Evolutionary conservation across 1,140 invertebrate species (phyloP).

Genomic region (Bombus impatiens): DNA sequence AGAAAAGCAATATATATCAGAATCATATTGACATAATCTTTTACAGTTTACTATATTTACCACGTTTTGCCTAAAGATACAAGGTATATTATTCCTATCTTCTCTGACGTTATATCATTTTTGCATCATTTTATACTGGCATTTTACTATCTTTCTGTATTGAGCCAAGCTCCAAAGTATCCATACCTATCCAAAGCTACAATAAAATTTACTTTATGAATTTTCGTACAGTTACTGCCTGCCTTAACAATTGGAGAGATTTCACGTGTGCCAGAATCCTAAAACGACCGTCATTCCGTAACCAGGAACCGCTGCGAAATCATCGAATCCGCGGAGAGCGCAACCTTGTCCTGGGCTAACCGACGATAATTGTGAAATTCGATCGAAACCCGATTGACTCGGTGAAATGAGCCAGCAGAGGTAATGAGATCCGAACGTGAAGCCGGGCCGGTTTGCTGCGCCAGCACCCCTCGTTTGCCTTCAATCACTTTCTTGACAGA

Average conservation of each 20-base stretch:
- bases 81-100: too few relatives aligned
- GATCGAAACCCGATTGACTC: slow-evolving; percentile 76
- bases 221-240: too few relatives aligned
- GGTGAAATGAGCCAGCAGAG: slow-evolving; percentile 72
- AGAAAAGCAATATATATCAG: too few relatives aligned
- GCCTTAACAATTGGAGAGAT: too few relatives aligned
- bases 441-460: slow-evolving; percentile 48
- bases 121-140: too few relatives aligned
- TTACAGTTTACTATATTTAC: too few relatives aligned
- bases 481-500: slow-evolving; percentile 81
- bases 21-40: too few relatives aligned
- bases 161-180: background rate
- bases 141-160: too few relatives aligned
- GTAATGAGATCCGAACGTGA: slow-evolving; percentile 75
- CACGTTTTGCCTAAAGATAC: too few relatives aligned
- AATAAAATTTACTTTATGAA: too few relatives aligned
- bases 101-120: too few relatives aligned
- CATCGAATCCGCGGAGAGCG: slow-evolving; percentile 16
- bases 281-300: background rate
- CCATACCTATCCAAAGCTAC: too few relatives aligned
- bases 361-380: slow-evolving; percentile 79
- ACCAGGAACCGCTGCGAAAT: background rate
- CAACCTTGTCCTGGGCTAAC: slow-evolving; percentile 44
- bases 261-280: background rate
- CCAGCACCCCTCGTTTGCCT: slow-evolving; percentile 74